Evolutionary conservation across 1,140 invertebrate species (phyloP).

Genomic region (Spodoptera litura): DNA sequence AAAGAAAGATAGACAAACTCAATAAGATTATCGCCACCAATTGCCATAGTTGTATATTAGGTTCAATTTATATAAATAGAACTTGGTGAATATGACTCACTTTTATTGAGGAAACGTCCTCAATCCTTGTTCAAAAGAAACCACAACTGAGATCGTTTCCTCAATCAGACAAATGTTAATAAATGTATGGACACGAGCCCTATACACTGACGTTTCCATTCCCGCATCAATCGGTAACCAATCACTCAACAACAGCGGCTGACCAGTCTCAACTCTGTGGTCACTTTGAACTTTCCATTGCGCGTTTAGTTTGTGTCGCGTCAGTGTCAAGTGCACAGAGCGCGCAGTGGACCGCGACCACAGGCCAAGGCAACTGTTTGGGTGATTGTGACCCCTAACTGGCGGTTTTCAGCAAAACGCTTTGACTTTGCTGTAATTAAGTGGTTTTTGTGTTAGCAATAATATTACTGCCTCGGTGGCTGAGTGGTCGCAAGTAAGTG

Average conservation of each 20-base stretch:
- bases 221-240: neutral
- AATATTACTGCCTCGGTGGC: no score
- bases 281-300: slow-evolving; percentile 12
- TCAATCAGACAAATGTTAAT: no score
- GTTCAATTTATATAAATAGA: no score
- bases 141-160: no score
- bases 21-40: no score
- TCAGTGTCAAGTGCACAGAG: slow-evolving; percentile 24
- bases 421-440: slow-evolving; percentile 17
- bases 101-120: no score
- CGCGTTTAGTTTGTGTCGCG: slow-evolving; percentile 5
- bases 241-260: slow-evolving; percentile 6
- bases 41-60: no score
- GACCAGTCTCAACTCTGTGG: neutral
- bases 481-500: no score
- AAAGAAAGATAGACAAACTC: no score
- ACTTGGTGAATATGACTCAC: no score
- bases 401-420: slow-evolving; percentile 6
- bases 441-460: neutral
- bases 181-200: no score
- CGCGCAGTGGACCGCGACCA: slow-evolving; percentile 3
- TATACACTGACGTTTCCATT: neutral
- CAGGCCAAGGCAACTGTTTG: neutral
- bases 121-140: no score
- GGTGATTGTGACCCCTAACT: neutral